Evolutionary conservation across 2,888 invertebrate genomes (phyloP), one percentile per base, ranked within the genome.

Genomic region (Heliconius sara): DNA sequence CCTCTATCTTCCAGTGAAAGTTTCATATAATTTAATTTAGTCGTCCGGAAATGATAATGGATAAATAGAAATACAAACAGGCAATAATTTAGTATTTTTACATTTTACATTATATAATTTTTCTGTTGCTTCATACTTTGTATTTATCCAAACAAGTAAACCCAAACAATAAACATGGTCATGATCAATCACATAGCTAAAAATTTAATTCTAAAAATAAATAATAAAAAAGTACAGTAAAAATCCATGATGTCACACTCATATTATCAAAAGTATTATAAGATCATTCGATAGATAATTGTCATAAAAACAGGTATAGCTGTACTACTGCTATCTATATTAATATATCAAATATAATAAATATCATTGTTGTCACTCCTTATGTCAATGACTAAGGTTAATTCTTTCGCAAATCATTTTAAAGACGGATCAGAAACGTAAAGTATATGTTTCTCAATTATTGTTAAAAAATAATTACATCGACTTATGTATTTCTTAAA

Each of bases 231-330:
- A 12, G 2, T 22, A 12, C 27, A 27, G 73, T 74, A 78, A 67
- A 78, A 78, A 47, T 71, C 72, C 19, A 73, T 77, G 57, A 67
- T 71, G 81, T 81, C 74, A 80, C 80, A 75, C 76, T 81, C 25
- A 65, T 47, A 52, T 77, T 77, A 81, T 79, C 79, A 60, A n/a
- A 70, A 70, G 10, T 71, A 47, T 77, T 72, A 34, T 72, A 76
- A 79, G 52, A 78, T 78, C 22, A 71, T 57, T 34, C 65, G 19
- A 68, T 68, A 43, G 68, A 43, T 68, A 68, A 68, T 6, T 73
- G 10, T 34, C 47, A 72, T 71, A 72, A 66, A 47, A 47, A 9
- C 34, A 39, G 34, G n/a, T 71, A 16, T 63, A 27, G 12, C 27
- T 25, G 27, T 39, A 39, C n/a, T 39, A 5, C n/a, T 39, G n/a